Base-by-base conservation (phyloP, 2,888 invertebrate genomes). In the Epirrhoe tristata region DNA sequence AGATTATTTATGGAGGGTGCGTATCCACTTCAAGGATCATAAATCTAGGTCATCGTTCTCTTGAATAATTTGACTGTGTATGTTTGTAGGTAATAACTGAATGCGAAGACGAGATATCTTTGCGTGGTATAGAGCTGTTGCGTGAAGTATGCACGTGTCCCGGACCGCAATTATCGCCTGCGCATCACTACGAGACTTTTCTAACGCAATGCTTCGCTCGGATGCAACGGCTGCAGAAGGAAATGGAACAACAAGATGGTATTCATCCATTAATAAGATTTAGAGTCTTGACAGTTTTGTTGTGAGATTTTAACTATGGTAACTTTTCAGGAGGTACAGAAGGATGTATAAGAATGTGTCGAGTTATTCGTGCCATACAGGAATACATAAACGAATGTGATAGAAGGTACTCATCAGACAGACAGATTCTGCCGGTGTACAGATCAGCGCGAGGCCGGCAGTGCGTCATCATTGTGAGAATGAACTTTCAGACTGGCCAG, bases 371-470 rank as follows among this genome's bases (percentile, higher is more conserved):
- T 90, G 98, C 99, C 81, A 94, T 99, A 81, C 97, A 98, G 86
- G 99, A 99, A 92, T 99, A 99, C 87, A 96, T 99, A 71, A 97
- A 97, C 79, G 98, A 99, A 92, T 99, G 98, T 93, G 99, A 99
- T 94, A 96, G 96, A 78, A 96, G 96, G 73, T 98, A 96, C 90
- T 95, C 96, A 57, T 97, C 97, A 48, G 99, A 99, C 86, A 94
- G 99, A 73, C 96, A 97, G 82, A 96, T 98, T 80, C 93, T 99
- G 79, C 98, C 99, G 31, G 95, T 99, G 68, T 97, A 97, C 82
- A 96, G 98, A 82, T 98, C 98, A 8, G 97, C 97, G 74, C 95
- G 98, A 71, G 99, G 99, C 64, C 97, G 98, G 88, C 97, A 98
- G 85, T 95, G 98, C 85, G 95, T 96, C 60, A 94, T 99, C 71